Percentiles rank a stretch among this genome's conserved stretches.
These are phyloP conservation scores for Manis crassicaudata DNA, from an alignment of 2,797 vertebrate species.

Conservation along the genomic window DNA sequence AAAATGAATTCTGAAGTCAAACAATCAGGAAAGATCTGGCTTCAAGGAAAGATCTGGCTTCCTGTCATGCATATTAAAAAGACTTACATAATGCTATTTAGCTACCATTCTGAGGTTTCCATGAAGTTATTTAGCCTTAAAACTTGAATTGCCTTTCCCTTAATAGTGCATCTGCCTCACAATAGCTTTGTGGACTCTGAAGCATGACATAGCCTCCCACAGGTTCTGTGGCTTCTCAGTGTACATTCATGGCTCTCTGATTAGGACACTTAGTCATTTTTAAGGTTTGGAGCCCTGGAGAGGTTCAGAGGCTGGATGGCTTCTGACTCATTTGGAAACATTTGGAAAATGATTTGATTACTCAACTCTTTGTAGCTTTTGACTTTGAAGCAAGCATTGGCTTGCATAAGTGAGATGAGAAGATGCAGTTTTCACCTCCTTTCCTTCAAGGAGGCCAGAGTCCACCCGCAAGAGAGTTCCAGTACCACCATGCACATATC, in stretches of 20 bases:
- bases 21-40: neutral
- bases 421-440: neutral
- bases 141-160: slow-evolving; percentile 50
- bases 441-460: neutral
- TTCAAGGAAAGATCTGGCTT: neutral
- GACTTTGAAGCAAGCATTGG: neutral
- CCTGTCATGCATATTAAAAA: neutral
- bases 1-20: too few species aligned
- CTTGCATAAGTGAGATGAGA: neutral
- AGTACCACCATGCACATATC: neutral
- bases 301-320: neutral
- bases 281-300: neutral
- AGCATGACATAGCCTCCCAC: neutral
- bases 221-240: neutral
- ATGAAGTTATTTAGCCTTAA: neutral
- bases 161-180: neutral
- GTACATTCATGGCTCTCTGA: neutral
- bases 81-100: neutral
- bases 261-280: neutral
- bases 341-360: slow-evolving; percentile 37
- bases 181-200: neutral
- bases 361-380: neutral
- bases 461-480: neutral
- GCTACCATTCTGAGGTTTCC: slow-evolving; percentile 25
- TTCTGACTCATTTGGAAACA: slow-evolving; percentile 34